phyloP scores from a whole-genome alignment of 2,113 vertebrate species.

The Pteruthius melanotis region DNA sequence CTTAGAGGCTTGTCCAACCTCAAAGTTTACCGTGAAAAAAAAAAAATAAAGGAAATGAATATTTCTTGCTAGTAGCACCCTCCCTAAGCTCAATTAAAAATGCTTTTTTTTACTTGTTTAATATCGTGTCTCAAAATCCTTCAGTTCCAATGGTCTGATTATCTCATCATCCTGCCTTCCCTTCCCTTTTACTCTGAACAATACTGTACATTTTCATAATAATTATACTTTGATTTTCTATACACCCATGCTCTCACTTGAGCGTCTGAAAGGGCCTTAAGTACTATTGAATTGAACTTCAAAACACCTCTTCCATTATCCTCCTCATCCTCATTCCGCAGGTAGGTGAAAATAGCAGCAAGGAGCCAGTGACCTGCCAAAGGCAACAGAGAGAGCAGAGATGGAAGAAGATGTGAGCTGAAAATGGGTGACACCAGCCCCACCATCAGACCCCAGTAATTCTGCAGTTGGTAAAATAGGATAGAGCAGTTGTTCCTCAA shows the following conservation, averaged over 20 bases:
- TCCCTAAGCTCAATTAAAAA: background rate
- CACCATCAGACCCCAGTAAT: background rate
- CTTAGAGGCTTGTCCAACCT: background rate
- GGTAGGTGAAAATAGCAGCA: background rate
- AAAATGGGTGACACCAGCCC: background rate
- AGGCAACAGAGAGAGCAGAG: background rate
- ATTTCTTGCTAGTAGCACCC: background rate
- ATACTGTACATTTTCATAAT: slow-evolving; percentile 44
- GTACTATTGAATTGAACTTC: slow-evolving; percentile 20
- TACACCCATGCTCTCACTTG: slow-evolving; percentile 11
- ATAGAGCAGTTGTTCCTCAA: background rate
- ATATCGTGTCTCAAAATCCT: slow-evolving; percentile 10
- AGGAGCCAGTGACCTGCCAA: background rate
- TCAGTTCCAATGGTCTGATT: slow-evolving; percentile 46
- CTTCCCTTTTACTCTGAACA: slow-evolving; percentile 38
- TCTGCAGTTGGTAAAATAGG: background rate
- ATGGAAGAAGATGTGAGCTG: background rate
- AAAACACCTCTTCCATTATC: slow-evolving; percentile 26
- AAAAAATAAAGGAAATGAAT: background rate
- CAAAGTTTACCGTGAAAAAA: background rate
- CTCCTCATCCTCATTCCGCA: background rate
- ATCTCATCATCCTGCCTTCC: slow-evolving; percentile 38
- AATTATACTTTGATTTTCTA: slow-evolving; percentile 58
- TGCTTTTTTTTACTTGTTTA: background rate
- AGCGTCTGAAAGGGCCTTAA: slow-evolving; percentile 2